A percentile compares a stretch with the other conserved stretches of the same genome.
These are phyloP conservation scores for Drosophila suboccidentalis DNA, from an alignment of 2,888 invertebrate genomes.

Conservation along the genomic window DNA sequence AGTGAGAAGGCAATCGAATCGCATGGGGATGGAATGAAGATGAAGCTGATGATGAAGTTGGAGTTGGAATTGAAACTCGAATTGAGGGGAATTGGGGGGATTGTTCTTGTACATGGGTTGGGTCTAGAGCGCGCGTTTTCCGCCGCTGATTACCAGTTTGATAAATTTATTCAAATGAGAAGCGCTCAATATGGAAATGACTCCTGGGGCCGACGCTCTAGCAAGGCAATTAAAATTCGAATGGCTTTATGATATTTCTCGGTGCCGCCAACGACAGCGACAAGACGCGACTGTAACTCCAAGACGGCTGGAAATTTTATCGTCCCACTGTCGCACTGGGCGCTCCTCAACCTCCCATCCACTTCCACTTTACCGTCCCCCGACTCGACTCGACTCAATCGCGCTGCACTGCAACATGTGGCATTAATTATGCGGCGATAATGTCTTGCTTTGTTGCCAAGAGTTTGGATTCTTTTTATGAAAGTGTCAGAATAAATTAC, in stretches of 20 bases:
- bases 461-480: constrained; percentile 74
- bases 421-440: constrained; percentile 81
- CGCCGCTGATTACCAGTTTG: constrained; percentile 71
- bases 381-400: neutral
- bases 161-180: constrained; percentile 76
- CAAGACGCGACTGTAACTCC: constrained; percentile 10
- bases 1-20: constrained; percentile 15
- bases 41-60: constrained; percentile 5
- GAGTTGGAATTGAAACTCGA: constrained; percentile 1
- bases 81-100: constrained; percentile 9
- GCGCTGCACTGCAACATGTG: constrained; percentile 72
- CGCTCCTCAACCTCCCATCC: constrained; percentile 11
- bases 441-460: constrained; percentile 76
- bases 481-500: constrained; percentile 82
- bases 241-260: constrained; percentile 74
- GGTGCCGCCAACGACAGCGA: constrained; percentile 43
- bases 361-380: neutral
- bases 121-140: constrained; percentile 50
- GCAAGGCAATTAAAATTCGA: constrained; percentile 72
- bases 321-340: constrained; percentile 34
- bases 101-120: constrained; percentile 12
- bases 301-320: constrained; percentile 61
- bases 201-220: constrained; percentile 54
- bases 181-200: constrained; percentile 70
- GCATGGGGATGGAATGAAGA: constrained; percentile 32